phyloP scores from a whole-genome alignment of 2,113 vertebrate genomes.

The Cavia porcellus region DNA sequence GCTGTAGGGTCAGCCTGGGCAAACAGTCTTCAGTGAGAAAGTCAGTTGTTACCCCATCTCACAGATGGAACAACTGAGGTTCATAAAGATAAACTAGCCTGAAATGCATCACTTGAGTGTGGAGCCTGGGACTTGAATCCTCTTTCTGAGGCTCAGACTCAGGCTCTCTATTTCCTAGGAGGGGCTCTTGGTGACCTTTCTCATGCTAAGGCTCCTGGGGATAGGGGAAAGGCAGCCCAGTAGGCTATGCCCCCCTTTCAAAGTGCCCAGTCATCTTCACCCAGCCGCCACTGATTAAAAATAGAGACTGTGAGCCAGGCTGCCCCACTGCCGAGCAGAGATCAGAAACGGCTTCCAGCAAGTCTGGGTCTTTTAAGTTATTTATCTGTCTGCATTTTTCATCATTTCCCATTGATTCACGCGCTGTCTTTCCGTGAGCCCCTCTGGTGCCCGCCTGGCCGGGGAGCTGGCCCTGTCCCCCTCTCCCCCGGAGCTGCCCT shows the following conservation, averaged over 20 bases:
- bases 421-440: conserved; percentile 53
- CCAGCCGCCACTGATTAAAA: conserved; percentile 70
- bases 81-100: not conserved
- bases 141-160: not conserved
- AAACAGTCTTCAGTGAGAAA: not conserved
- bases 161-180: not conserved
- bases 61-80: not conserved
- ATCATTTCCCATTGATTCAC: conserved; percentile 74
- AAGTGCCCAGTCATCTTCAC: not conserved
- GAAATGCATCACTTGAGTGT: not conserved
- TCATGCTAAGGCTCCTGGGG: not conserved
- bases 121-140: not conserved
- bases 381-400: conserved; percentile 82
- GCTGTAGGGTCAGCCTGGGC: not conserved
- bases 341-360: conserved; percentile 77
- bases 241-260: conserved; percentile 31
- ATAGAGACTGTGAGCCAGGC: conserved; percentile 44
- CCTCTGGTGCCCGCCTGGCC: conserved; percentile 31
- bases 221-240: not conserved
- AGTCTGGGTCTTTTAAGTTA: conserved; percentile 80
- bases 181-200: conserved; percentile 25
- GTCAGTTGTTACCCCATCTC: not conserved
- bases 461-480: conserved; percentile 4
- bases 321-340: not conserved
- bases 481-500: not conserved